Percentiles rank a stretch among this genome's conserved stretches.
phyloP scores from a whole-genome alignment of 1,140 invertebrate species.

The Sitobion miscanthi region DNA sequence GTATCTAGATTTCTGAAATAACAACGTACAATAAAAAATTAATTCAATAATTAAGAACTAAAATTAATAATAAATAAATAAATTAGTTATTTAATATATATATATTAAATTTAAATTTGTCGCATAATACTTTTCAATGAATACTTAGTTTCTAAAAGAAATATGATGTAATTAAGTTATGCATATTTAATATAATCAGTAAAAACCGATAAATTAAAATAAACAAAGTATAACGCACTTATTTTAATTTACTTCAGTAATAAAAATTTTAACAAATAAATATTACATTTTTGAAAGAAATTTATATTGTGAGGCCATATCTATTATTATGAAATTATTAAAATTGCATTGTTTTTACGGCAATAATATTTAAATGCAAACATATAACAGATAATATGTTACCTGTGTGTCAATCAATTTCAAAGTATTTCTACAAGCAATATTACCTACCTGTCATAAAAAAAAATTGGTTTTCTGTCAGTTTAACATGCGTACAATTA shows the following conservation, averaged over 20 bases:
- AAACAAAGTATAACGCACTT: neutral
- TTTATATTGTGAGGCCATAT: too few species aligned
- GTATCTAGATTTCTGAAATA: constrained; percentile 89
- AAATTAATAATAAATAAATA: neutral
- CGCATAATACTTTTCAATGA: neutral
- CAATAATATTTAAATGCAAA: too few species aligned
- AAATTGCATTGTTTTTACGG: too few species aligned
- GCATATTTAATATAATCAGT: too few species aligned
- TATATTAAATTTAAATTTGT: neutral
- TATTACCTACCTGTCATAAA: neutral
- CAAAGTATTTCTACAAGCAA: neutral
- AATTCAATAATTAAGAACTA: neutral
- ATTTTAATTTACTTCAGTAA: neutral
- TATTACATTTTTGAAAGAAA: neutral
- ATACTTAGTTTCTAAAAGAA: neutral
- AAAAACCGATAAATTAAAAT: neutral
- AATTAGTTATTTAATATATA: neutral
- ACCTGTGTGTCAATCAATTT: neutral
- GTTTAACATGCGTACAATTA: neutral
- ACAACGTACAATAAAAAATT: constrained; percentile 33
- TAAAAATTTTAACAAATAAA: neutral
- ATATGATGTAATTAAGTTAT: too few species aligned
- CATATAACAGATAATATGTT: too few species aligned
- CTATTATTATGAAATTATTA: neutral
- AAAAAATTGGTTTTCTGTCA: neutral